Base-by-base conservation (phyloP, 2,888 invertebrate species). In the Tridacna gigas region DNA sequence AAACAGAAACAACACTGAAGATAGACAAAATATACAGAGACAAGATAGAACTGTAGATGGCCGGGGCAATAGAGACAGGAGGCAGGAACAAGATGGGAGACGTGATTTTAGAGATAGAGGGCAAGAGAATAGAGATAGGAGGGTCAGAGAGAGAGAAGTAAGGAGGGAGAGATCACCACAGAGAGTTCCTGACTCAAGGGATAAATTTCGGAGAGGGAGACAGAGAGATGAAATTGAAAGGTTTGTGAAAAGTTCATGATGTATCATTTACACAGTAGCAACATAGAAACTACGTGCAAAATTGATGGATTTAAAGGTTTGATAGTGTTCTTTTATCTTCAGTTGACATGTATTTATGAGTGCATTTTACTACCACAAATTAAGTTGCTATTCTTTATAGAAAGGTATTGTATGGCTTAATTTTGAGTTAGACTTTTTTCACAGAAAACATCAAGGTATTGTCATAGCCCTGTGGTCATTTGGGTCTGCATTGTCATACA, bases 211-310 rank as follows among this genome's bases (percentile, higher is more conserved):
- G 66, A 75, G 80, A 45, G 76, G 82, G 12, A 48, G 77, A 67
- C 69, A 73, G 20, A 74, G 77, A 37, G 74, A 82, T 77, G 25
- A 74, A 67, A 28, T 61, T 71, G 77, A 79, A 81, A 79, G 82
- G 74, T 75, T 25, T n/a, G 51, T 56, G 2, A 37, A 37, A 37
- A 37, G 37, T 37, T 37, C 37, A 37, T 37, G 7, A 37, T 37
- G 7, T 37, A 37, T 37, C 37, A 37, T 4, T 37, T 37, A 37
- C 37, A 37, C 7, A 37, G 7, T 2, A 37, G 37, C 37, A 37
- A 37, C 3, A 37, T 7, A 37, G 37, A 37, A 7, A 7, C 37
- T 37, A 4, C 37, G 3, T 37, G 37, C 37, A 37, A 37, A 37
- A 37, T 37, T 37, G 7, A 37, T 37, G 37, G 37, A 37, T 37